A percentile compares a stretch with the other conserved stretches of the same genome.
phyloP scores from a whole-genome alignment of 1,140 invertebrate species.

The Caenorhabditis latens region DNA sequence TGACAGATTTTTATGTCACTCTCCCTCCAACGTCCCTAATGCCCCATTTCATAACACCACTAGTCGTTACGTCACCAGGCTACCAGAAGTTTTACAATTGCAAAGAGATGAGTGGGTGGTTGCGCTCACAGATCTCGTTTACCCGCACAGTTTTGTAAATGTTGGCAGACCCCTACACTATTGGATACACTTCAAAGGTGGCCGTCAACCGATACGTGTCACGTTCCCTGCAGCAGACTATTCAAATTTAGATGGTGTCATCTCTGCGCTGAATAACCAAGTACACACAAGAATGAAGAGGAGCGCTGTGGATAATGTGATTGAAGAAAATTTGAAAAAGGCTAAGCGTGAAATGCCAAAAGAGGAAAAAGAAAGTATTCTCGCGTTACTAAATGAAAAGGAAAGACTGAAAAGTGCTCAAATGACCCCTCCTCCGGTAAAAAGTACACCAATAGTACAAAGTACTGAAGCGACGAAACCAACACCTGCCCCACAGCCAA shows the following conservation, averaged over 20 bases:
- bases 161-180: neutral
- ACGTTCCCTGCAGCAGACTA: neutral
- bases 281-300: too few species aligned
- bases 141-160: neutral
- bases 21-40: neutral
- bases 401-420: too few species aligned
- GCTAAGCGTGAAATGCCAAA: too few species aligned
- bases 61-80: neutral
- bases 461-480: too few species aligned
- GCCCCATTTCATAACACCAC: neutral
- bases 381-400: too few species aligned
- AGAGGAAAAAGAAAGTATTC: too few species aligned
- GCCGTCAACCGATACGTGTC: neutral
- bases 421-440: too few species aligned
- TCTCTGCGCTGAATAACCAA: neutral
- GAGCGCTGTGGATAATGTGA: too few species aligned
- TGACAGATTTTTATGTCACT: neutral
- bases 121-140: neutral
- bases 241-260: neutral
- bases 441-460: too few species aligned
- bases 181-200: neutral
- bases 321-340: neutral
- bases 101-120: neutral
- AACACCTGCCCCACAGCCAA: too few species aligned
- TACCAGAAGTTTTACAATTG: neutral